Percentiles rank a stretch among this genome's conserved stretches.
phyloP scores from a whole-genome alignment of 2,888 invertebrate species.

The Acheta domesticus region DNA sequence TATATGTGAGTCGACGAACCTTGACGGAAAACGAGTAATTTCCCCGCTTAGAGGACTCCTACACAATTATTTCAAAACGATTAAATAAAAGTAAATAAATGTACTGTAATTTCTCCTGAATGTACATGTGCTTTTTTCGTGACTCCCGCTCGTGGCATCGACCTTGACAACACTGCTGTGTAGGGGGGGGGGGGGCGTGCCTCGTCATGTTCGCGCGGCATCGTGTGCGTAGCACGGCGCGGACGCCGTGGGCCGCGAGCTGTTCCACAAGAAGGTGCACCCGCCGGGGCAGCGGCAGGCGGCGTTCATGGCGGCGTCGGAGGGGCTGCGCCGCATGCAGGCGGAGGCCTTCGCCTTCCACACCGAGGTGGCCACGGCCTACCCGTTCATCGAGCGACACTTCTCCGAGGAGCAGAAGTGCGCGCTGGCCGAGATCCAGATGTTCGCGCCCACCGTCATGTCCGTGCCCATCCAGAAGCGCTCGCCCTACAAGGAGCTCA shows the following conservation, averaged over 20 bases:
- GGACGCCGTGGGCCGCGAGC: slow-evolving; percentile 11
- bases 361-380: slow-evolving; percentile 23
- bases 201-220: too few species aligned
- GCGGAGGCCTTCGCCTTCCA: slow-evolving; percentile 29
- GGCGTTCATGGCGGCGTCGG: slow-evolving; percentile 38
- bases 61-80: too few species aligned
- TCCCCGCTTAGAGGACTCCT: too few species aligned
- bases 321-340: slow-evolving; percentile 25
- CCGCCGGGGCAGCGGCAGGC: slow-evolving; percentile 40
- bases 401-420: slow-evolving; percentile 31
- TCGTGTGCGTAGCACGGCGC: not conserved
- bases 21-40: too few species aligned
- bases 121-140: too few species aligned
- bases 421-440: slow-evolving; percentile 20
- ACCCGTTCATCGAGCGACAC: slow-evolving; percentile 20
- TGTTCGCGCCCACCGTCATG: slow-evolving; percentile 22
- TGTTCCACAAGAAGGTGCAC: slow-evolving; percentile 22
- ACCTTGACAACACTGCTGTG: too few species aligned
- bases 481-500: slow-evolving; percentile 18
- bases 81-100: too few species aligned
- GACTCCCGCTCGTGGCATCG: too few species aligned
- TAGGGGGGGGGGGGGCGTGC: too few species aligned
- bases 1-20: too few species aligned
- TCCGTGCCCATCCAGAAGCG: slow-evolving; percentile 12
- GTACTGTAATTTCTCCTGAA: too few species aligned